Conservation (phyloP, 2,113 vertebrate genomes). For the Struthio camelus region DNA sequence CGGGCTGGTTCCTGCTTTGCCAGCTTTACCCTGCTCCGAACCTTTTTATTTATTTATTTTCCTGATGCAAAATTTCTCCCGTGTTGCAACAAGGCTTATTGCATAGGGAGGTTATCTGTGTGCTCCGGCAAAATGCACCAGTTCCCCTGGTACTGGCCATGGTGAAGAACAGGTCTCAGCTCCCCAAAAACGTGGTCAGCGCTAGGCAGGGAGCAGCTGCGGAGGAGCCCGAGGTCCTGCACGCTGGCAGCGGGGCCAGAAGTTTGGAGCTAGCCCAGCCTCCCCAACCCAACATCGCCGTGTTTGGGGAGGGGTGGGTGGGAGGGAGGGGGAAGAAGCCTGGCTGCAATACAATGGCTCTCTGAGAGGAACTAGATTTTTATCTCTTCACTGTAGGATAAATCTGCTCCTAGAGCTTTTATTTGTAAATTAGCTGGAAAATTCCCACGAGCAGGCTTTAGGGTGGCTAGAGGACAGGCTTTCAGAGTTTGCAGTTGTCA, state of each 20-base stretch:
- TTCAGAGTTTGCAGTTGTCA: not conserved
- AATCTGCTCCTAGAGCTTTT: not conserved
- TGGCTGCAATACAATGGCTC: not conserved
- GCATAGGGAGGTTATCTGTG: not conserved
- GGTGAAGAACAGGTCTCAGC: not conserved
- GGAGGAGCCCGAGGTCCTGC: not conserved
- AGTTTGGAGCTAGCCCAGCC: not conserved
- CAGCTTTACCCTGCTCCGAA: not conserved
- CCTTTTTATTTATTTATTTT: not conserved
- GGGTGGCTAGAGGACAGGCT: not conserved
- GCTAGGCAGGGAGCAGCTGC: not conserved
- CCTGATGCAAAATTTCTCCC: fast-evolving
- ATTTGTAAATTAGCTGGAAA: not conserved
- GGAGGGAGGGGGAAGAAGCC: not conserved
- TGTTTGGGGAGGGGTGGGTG: too few species aligned
- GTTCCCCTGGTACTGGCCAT: not conserved
- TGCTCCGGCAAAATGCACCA: not conserved
- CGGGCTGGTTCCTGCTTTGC: not conserved
- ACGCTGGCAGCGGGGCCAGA: not conserved
- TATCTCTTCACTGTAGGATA: not conserved
- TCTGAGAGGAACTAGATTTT: not conserved
- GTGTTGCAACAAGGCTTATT: not conserved
- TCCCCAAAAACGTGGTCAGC: not conserved
- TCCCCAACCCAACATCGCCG: not conserved
- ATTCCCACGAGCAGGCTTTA: not conserved